Evolutionary conservation across 2,888 invertebrate genomes (phyloP).

Genomic region (Drosophila leonis): DNA sequence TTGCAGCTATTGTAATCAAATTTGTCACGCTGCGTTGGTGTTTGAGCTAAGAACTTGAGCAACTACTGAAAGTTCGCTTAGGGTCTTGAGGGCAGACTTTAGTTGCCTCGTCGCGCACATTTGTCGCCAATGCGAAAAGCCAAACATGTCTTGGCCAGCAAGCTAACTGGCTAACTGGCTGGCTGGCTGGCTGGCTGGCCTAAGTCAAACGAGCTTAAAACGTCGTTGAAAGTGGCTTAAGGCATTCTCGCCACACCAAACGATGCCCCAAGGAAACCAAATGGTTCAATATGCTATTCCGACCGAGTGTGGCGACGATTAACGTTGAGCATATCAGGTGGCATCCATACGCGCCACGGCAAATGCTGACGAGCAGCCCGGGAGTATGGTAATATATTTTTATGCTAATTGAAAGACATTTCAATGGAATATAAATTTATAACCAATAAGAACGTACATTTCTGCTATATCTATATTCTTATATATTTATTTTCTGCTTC

Average conservation of each 20-base stretch:
- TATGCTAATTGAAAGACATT: slow-evolving; percentile 84
- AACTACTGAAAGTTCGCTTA: slow-evolving; percentile 41
- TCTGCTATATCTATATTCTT: neutral
- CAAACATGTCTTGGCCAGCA: slow-evolving; percentile 20
- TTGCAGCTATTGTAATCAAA: slow-evolving; percentile 65
- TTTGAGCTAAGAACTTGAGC: slow-evolving; percentile 31
- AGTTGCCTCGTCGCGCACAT: slow-evolving; percentile 62
- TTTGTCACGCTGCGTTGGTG: slow-evolving; percentile 67
- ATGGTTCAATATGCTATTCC: slow-evolving; percentile 50
- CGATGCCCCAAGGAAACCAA: slow-evolving; percentile 66
- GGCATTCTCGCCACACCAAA: slow-evolving; percentile 39
- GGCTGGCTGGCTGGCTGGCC: neutral
- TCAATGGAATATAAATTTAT: slow-evolving; percentile 71
- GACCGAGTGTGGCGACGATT: slow-evolving; percentile 8
- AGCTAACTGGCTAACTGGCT: slow-evolving; percentile 5
- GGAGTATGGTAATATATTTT: slow-evolving; percentile 76
- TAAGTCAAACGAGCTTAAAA: slow-evolving; percentile 27
- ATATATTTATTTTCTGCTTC: neutral
- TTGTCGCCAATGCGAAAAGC: slow-evolving; percentile 56
- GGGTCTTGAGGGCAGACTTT: slow-evolving; percentile 31
- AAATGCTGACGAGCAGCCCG: slow-evolving; percentile 64
- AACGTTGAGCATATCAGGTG: neutral
- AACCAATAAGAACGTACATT: neutral
- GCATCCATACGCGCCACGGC: slow-evolving; percentile 39
- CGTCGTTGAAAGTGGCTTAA: slow-evolving; percentile 50